These are phyloP conservation scores for Temnothorax ravouxi DNA, from an alignment of 2,888 invertebrate species.

Conservation along the genomic window DNA sequence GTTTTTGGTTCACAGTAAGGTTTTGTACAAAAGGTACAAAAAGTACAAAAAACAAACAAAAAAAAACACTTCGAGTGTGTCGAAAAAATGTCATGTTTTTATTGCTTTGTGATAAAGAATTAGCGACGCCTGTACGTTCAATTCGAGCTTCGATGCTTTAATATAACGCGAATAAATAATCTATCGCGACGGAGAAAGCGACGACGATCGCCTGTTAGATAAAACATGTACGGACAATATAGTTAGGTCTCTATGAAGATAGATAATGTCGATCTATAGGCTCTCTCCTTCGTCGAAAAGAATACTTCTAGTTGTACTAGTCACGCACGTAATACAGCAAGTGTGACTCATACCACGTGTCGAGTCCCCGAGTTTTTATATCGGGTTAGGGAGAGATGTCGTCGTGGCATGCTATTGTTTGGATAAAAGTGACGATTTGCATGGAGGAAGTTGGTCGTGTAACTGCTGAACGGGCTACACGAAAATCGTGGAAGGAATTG, in stretches of 20 bases:
- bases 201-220: slow-evolving; percentile 28
- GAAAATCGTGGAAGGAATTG: slow-evolving; percentile 61
- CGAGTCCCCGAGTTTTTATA: slow-evolving; percentile 46
- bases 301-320: slow-evolving; percentile 40
- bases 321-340: slow-evolving; percentile 33
- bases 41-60: neutral
- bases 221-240: slow-evolving; percentile 33
- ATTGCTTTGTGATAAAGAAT: neutral
- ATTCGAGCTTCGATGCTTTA: neutral
- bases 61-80: neutral
- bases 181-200: slow-evolving; percentile 2
- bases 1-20: slow-evolving; percentile 26
- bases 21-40: too few species aligned
- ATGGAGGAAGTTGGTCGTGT: slow-evolving; percentile 71
- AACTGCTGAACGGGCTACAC: slow-evolving; percentile 42
- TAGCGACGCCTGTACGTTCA: neutral
- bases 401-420: slow-evolving; percentile 20
- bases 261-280: slow-evolving; percentile 33
- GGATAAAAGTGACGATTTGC: slow-evolving; percentile 62
- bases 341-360: slow-evolving; percentile 53
- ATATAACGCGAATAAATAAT: slow-evolving; percentile 37
- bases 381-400: slow-evolving; percentile 48
- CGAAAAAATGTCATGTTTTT: neutral
- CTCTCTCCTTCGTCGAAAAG: slow-evolving; percentile 23
- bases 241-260: slow-evolving; percentile 17